Conservation (phyloP, 2,888 invertebrate species). For the Apamea monoglypha region DNA sequence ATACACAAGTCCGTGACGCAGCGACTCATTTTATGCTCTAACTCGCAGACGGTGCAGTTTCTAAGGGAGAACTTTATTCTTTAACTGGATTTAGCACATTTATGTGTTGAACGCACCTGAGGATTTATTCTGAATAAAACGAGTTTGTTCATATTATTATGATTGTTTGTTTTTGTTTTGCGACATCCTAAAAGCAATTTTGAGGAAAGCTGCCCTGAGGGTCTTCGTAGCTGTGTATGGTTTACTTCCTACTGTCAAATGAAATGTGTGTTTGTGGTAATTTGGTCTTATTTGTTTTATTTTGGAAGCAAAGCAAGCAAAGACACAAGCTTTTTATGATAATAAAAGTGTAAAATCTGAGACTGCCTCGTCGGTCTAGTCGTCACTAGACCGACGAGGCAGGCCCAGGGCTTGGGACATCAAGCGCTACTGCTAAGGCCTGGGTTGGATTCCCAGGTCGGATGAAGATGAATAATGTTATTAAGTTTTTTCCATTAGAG, state of each 20-base stretch:
- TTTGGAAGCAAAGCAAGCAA: not conserved
- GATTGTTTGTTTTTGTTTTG: conserved; percentile 48
- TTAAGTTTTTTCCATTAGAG: not conserved
- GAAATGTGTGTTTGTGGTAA: conserved; percentile 49
- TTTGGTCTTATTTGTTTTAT: conserved; percentile 28
- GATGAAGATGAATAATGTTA: not conserved
- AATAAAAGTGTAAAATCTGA: not conserved
- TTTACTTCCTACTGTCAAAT: conserved; percentile 51
- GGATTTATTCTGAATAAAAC: conserved; percentile 23
- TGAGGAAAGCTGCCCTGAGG: conserved; percentile 52
- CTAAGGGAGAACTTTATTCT: conserved; percentile 56
- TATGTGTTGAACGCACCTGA: conserved; percentile 55
- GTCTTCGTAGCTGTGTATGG: conserved; percentile 26
- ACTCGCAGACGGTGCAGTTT: conserved; percentile 53
- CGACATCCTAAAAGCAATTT: conserved; percentile 56
- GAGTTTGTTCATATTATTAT: conserved; percentile 49
- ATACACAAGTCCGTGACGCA: conserved; percentile 21
- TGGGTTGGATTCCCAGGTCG: not conserved
- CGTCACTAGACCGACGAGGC: no score
- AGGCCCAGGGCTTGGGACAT: no score
- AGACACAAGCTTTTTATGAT: not conserved
- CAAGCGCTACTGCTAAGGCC: not conserved
- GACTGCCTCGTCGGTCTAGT: not conserved
- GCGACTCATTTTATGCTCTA: conserved; percentile 57
- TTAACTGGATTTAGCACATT: conserved; percentile 53